Evolutionary conservation across 2,113 vertebrate genomes (phyloP).

Genomic region (Silurus glanis): DNA sequence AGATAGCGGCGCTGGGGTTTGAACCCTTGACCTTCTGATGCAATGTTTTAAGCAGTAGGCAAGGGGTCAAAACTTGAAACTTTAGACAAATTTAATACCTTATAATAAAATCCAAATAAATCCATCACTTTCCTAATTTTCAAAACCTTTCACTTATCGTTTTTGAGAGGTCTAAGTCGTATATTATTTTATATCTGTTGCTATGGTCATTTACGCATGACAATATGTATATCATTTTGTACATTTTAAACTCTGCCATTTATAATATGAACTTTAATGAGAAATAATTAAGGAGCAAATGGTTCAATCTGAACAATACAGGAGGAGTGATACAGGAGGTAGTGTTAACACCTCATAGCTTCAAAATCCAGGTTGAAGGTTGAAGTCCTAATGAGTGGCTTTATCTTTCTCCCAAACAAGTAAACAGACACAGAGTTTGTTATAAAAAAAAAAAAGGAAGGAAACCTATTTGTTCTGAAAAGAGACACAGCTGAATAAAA

Average conservation of each 20-base stretch:
- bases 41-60: not conserved
- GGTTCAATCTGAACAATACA: too few relatives aligned
- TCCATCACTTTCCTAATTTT: not conserved
- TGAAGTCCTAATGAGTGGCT: not conserved
- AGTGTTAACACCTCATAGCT: not conserved
- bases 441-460: not conserved
- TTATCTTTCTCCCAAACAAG: not conserved
- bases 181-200: not conserved
- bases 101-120: not conserved
- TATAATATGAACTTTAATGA: not conserved
- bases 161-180: not conserved
- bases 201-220: not conserved
- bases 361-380: not conserved
- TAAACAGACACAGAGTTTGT: not conserved
- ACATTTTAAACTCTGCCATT: not conserved
- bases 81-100: not conserved
- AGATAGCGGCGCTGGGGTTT: too few relatives aligned
- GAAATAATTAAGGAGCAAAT: not conserved
- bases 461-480: not conserved
- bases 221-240: not conserved
- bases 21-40: too few relatives aligned
- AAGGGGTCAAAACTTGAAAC: not conserved
- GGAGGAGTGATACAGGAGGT: not conserved
- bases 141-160: not conserved
- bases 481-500: not conserved